Percentiles rank a stretch among this genome's conserved stretches.
Evolutionary conservation across 1,140 invertebrate species (phyloP).

Genomic region (Mercenaria mercenaria): DNA sequence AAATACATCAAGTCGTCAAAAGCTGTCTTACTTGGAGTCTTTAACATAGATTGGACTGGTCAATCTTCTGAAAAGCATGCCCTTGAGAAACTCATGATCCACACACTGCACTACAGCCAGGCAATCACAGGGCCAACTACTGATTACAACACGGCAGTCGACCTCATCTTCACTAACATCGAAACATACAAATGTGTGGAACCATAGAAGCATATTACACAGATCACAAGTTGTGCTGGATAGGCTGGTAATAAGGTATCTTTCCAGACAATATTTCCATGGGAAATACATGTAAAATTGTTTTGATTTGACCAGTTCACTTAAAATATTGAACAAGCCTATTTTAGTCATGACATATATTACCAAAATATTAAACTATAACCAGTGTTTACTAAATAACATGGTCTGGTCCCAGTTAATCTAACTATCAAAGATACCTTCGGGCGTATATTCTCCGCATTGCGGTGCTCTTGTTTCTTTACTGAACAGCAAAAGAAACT

Average conservation of each 20-base stretch:
- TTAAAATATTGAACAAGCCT: too few species aligned
- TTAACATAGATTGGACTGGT: conserved; percentile 22
- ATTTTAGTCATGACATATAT: too few species aligned
- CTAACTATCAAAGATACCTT: too few species aligned
- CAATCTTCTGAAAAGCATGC: neutral
- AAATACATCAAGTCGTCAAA: conserved; percentile 16
- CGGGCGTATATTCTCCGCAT: too few species aligned
- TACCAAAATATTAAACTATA: too few species aligned
- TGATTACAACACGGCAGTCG: conserved; percentile 20
- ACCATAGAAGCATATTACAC: conserved; percentile 23
- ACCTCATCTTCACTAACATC: conserved; percentile 43
- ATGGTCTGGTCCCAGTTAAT: too few species aligned
- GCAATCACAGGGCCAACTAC: conserved; percentile 3
- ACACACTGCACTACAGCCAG: neutral
- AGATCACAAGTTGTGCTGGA: conserved; percentile 25
- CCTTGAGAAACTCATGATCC: neutral
- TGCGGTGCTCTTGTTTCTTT: too few species aligned
- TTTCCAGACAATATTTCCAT: too few species aligned
- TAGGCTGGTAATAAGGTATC: conserved; percentile 20
- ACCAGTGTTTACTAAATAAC: too few species aligned
- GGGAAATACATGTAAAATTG: too few species aligned
- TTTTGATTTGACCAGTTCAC: too few species aligned
- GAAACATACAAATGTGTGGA: neutral
- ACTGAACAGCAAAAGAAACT: too few species aligned
- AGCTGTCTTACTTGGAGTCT: conserved; percentile 19